Evolutionary conservation across 2,888 invertebrate genomes (phyloP), one percentile per base, ranked within the genome.

Genomic region (Apotomis betuletana): DNA sequence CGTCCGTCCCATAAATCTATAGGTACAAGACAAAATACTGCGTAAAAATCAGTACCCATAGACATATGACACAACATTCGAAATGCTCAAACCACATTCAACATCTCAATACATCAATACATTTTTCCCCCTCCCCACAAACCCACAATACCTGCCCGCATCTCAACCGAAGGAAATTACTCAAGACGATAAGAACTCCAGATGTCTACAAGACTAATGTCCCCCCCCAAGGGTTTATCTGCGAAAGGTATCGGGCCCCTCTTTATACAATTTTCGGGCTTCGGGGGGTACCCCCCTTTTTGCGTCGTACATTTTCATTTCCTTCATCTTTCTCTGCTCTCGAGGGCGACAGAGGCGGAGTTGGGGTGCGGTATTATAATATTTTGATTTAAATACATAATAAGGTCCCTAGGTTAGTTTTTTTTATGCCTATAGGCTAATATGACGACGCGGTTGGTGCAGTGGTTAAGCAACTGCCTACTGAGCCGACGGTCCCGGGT

Each of bases 271-370:
- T 92, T 92, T 92, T 92, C 90, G 91, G 88, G 88, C 81, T 84
- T 82, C 83, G 72, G 74, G 64, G 46, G 72, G 36, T 1, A 49
- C 79, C 89, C 91, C 91, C 92, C 90, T 91, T 92, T 92, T 92
- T 92, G 92, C 91, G 87, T 89, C 90, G 92, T 91, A 92, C 92
- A 91, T 91, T 92, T 92, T 93, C 92, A 93, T 93, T 93, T 93
- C 92, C 92, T 93, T 92, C 92, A 93, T 92, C 92, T 93, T 93
- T 93, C 91, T 88, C 91, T 88, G 90, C 90, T 89, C 87, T 87
- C 86, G 88, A 88, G 85, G 85, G 77, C 75, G 54, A 46, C 83
- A 82, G 90, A 83, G 83, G 69, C 78, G 91, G 74, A 91, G 69
- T 90, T 49, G 74, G 83, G 74, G 0, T 6, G 27, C 46, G 13